Evolutionary conservation across 2,113 vertebrate genomes (phyloP).

Genomic region (Saguinus midas): DNA sequence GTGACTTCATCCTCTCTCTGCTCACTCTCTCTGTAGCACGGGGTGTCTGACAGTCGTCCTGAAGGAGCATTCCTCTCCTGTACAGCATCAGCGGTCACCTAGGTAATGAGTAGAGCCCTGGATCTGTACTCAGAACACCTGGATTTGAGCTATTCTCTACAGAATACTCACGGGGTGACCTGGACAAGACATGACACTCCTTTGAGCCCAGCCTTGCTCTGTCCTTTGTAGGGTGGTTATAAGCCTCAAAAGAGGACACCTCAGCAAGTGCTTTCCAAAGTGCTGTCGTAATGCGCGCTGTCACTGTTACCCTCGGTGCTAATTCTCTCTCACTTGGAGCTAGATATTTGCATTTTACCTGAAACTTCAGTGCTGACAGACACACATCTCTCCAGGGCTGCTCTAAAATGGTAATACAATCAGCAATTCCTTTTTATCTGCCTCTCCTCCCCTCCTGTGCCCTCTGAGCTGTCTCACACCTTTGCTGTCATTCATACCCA

Average conservation of each 20-base stretch:
- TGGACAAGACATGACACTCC: not conserved
- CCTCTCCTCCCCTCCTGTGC: not conserved
- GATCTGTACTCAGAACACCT: not conserved
- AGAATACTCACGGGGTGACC: not conserved
- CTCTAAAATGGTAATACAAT: not conserved
- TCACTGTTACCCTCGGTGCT: no score
- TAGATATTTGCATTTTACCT: not conserved
- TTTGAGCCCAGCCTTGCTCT: not conserved
- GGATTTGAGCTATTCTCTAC: not conserved
- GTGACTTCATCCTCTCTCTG: no score
- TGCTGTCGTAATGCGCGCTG: not conserved
- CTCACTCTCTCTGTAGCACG: not conserved
- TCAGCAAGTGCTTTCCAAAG: no score
- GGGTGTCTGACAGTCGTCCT: not conserved
- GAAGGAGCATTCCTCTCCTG: not conserved
- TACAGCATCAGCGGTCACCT: not conserved
- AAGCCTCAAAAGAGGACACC: not conserved
- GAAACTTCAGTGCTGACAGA: not conserved
- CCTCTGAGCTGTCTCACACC: not conserved
- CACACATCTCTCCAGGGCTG: not conserved
- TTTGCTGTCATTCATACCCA: not conserved
- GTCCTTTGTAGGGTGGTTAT: not conserved
- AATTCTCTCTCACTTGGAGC: not conserved
- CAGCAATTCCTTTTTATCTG: not conserved
- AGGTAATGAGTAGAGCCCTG: no score